Percentiles rank a stretch among this genome's conserved stretches.
phyloP scores from a whole-genome alignment of 2,888 invertebrate genomes.

The Lumbricus terrestris region DNA sequence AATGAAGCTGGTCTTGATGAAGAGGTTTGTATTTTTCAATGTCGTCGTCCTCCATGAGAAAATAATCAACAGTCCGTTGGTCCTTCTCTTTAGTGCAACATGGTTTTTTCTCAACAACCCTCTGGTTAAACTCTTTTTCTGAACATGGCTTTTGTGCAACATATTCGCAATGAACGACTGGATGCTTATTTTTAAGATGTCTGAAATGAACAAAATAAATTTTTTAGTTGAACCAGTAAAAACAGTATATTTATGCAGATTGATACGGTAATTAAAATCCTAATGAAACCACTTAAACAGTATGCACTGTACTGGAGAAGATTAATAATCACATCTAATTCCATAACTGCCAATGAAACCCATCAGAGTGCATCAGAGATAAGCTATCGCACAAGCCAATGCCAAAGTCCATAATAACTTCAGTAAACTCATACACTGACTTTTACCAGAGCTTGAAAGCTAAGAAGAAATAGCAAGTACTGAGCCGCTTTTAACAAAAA shows the following conservation, averaged over 20 bases:
- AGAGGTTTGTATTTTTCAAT: constrained; percentile 3
- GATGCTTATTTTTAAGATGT: background rate
- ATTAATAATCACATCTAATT: background rate
- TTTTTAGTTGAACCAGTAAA: no score
- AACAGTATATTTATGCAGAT: no score
- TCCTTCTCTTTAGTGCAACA: background rate
- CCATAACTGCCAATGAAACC: background rate
- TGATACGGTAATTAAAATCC: no score
- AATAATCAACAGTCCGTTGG: background rate
- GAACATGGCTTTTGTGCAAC: constrained; percentile 3
- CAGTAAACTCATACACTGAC: background rate
- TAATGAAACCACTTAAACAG: no score
- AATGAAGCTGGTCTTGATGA: background rate
- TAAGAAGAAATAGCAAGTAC: no score
- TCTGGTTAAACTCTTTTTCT: background rate
- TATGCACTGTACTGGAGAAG: background rate
- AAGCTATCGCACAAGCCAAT: background rate
- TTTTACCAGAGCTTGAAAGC: background rate
- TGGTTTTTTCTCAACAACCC: background rate
- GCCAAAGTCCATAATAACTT: background rate
- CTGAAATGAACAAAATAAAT: background rate
- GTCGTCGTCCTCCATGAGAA: background rate
- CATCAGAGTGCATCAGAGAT: background rate
- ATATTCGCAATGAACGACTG: background rate
- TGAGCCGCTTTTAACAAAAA: no score